phyloP scores from a whole-genome alignment of 2,797 vertebrate species.

The Sandelia bainsii region DNA sequence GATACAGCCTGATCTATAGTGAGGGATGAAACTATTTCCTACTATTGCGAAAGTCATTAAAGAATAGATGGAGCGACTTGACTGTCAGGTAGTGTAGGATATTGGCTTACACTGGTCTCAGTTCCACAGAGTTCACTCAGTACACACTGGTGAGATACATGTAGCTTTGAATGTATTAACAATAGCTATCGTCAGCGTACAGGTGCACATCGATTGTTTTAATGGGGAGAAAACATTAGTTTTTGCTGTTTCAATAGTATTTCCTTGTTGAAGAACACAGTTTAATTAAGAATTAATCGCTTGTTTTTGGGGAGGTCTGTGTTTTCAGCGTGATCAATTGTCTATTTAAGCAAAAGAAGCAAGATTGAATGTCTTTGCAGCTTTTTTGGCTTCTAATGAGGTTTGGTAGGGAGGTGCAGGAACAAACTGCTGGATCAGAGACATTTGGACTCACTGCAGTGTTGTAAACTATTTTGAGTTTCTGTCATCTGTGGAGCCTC shows the following conservation, averaged over 20 bases:
- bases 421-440: slow-evolving; percentile 24
- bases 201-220: slow-evolving; percentile 47
- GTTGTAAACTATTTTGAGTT: not conserved
- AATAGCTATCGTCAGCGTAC: too few relatives aligned
- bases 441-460: slow-evolving; percentile 1
- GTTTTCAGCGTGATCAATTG: slow-evolving; percentile 46
- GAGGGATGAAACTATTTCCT: slow-evolving; percentile 49
- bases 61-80: slow-evolving; percentile 17
- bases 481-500: slow-evolving; percentile 14
- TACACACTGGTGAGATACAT: slow-evolving; percentile 1
- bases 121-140: slow-evolving; percentile 13
- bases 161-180: not conserved
- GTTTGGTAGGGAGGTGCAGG: slow-evolving; percentile 20
- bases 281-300: slow-evolving; percentile 51
- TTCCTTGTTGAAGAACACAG: slow-evolving; percentile 42
- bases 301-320: slow-evolving; percentile 32
- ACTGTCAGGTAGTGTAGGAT: slow-evolving; percentile 22
- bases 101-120: slow-evolving; percentile 34
- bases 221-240: slow-evolving; percentile 35
- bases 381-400: slow-evolving; percentile 17
- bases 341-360: slow-evolving; percentile 21
- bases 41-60: slow-evolving; percentile 51
- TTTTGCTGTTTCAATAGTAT: slow-evolving; percentile 38
- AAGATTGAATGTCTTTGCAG: slow-evolving; percentile 31
- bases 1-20: slow-evolving; percentile 57